Evolutionary conservation across 2,797 vertebrate species (phyloP).

Genomic region (Ispidina lecontei): DNA sequence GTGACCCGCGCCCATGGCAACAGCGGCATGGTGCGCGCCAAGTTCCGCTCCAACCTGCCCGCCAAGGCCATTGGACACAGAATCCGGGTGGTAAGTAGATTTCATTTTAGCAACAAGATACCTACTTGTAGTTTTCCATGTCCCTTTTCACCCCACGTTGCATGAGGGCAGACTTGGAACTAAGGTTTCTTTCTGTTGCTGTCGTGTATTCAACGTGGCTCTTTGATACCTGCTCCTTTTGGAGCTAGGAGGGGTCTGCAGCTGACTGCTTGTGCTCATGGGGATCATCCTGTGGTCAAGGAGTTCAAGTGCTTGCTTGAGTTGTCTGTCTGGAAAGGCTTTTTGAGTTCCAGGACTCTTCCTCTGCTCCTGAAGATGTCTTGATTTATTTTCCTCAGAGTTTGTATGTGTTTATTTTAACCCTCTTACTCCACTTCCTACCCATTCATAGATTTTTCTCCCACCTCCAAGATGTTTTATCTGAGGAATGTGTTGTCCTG

Average conservation of each 20-base stretch:
- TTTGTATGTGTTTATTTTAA: neutral
- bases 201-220: accelerated
- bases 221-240: neutral
- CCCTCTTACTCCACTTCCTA: neutral
- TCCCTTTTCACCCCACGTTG: neutral
- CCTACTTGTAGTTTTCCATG: accelerated
- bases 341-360: neutral
- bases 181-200: neutral
- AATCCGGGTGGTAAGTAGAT: constrained; percentile 89
- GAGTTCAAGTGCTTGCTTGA: neutral
- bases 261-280: neutral
- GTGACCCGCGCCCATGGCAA: constrained; percentile 93
- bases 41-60: constrained; percentile 96
- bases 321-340: neutral
- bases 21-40: constrained; percentile 97
- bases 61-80: constrained; percentile 97
- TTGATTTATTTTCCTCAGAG: neutral
- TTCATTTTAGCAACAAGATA: neutral
- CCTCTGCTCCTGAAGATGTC: neutral
- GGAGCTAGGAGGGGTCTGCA: neutral
- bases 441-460: neutral
- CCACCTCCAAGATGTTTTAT: neutral
- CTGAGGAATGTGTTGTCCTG: neutral
- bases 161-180: neutral
- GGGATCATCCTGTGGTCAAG: accelerated